Conservation (phyloP, 2,888 invertebrate species). For the Philonicus albiceps region DNA sequence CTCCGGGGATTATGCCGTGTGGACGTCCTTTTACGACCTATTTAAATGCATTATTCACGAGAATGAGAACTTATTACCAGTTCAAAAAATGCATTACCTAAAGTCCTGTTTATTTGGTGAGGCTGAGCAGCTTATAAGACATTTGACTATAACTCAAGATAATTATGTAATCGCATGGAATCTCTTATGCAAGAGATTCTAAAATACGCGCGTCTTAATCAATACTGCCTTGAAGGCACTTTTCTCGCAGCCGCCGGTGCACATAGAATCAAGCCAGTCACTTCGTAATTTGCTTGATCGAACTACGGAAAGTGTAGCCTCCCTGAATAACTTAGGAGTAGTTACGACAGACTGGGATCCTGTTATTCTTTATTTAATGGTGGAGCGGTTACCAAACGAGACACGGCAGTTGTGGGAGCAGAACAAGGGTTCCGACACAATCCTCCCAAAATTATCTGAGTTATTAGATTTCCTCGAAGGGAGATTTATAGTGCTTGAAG, state of each 20-base stretch:
- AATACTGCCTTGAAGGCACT: no score
- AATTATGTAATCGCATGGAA: no score
- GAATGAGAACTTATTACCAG: no score
- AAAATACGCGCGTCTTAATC: no score
- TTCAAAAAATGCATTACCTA: no score
- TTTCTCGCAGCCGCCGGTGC: no score
- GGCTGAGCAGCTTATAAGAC: no score
- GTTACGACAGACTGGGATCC: neutral
- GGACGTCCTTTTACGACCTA: neutral
- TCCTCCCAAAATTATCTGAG: neutral
- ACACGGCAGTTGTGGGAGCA: slow-evolving; percentile 14
- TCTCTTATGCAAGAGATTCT: no score
- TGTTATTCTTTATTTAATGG: neutral
- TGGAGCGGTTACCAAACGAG: neutral
- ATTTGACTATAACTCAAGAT: no score
- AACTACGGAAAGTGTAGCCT: neutral
- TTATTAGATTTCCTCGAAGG: slow-evolving; percentile 2
- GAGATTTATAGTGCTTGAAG: slow-evolving; percentile 3
- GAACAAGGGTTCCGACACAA: neutral
- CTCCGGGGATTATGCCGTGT: neutral
- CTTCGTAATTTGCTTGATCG: neutral
- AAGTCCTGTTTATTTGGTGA: no score
- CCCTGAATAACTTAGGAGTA: neutral
- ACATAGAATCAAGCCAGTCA: no score
- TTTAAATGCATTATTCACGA: no score